Conservation (phyloP, 2,113 vertebrate species). For the Serinus canaria region DNA sequence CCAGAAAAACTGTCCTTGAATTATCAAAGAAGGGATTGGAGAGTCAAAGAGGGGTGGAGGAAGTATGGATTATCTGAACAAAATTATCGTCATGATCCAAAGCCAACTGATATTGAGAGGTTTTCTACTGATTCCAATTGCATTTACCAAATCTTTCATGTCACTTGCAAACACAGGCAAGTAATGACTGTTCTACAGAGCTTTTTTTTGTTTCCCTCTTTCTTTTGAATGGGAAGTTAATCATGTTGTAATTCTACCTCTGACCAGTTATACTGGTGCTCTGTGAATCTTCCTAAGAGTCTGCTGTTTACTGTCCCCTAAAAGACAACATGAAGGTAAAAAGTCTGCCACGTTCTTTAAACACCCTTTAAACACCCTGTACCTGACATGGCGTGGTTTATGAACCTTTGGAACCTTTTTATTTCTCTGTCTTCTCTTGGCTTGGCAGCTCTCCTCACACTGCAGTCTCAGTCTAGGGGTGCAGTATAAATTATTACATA, state of each 20-base stretch:
- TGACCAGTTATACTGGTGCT: background rate
- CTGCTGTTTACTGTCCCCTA: background rate
- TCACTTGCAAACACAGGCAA: background rate
- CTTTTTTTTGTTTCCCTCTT: background rate
- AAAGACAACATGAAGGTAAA: background rate
- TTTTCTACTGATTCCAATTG: background rate
- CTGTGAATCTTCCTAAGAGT: background rate
- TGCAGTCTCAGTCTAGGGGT: background rate
- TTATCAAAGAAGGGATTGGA: background rate
- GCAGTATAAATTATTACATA: background rate
- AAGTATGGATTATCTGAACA: background rate
- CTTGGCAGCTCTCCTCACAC: background rate
- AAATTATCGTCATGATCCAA: background rate
- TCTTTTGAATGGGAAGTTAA: background rate
- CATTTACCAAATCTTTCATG: background rate
- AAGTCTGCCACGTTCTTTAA: background rate
- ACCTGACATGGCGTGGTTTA: background rate
- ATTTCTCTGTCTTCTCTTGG: background rate
- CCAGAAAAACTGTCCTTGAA: background rate
- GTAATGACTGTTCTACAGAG: background rate
- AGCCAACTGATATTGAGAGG: background rate
- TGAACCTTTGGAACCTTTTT: background rate
- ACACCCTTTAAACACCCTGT: background rate
- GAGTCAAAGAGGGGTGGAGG: background rate
- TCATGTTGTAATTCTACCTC: background rate